Percentiles rank a stretch among this genome's conserved stretches.
Conservation (phyloP, 2,113 vertebrate genomes). For the Brachyistius frenatus region DNA sequence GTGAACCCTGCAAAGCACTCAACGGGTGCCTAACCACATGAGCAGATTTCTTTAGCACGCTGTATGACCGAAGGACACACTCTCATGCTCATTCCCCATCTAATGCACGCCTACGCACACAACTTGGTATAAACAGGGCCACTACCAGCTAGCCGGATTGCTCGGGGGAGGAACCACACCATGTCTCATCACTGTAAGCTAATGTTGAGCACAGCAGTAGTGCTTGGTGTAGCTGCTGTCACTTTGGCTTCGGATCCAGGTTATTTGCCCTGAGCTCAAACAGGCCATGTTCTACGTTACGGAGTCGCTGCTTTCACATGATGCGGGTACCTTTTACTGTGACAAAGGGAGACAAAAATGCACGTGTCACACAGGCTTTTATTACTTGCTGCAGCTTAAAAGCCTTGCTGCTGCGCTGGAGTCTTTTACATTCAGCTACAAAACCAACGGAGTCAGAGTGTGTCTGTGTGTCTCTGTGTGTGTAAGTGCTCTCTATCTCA, state of each 20-base stretch:
- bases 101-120: conserved; percentile 30
- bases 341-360: conserved; percentile 31
- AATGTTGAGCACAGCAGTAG: conserved; percentile 58
- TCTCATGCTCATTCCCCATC: not conserved
- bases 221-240: conserved; percentile 66
- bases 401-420: conserved; percentile 54
- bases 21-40: conserved; percentile 22
- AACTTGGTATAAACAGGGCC: conserved; percentile 45
- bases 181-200: conserved; percentile 65
- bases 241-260: conserved; percentile 77
- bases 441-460: conserved; percentile 51
- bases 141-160: conserved; percentile 46
- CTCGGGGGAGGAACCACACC: conserved; percentile 50
- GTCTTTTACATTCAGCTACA: conserved; percentile 58
- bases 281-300: conserved; percentile 49
- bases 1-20: conserved; percentile 13
- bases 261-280: conserved; percentile 58
- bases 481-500: conserved; percentile 60
- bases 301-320: conserved; percentile 53
- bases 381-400: conserved; percentile 54
- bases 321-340: conserved; percentile 31
- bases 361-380: conserved; percentile 46
- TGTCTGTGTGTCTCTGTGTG: conserved; percentile 22
- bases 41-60: conserved; percentile 28
- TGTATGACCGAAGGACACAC: conserved; percentile 30